These are phyloP conservation scores for Sphenopsis melanotis DNA, from an alignment of 2,797 vertebrate genomes.

Conservation along the genomic window DNA sequence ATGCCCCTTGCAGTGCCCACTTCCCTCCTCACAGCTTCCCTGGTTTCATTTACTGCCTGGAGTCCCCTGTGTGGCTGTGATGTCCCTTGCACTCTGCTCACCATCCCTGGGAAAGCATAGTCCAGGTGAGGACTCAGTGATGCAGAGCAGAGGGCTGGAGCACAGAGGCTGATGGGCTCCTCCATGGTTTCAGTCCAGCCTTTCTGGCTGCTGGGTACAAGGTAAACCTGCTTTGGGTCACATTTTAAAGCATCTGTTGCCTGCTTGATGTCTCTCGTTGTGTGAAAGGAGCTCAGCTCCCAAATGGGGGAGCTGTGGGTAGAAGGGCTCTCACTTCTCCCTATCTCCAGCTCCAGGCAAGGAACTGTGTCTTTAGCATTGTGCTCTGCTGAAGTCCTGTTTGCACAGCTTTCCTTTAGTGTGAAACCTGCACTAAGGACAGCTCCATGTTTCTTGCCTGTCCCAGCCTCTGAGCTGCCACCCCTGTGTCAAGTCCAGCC, in stretches of 20 bases:
- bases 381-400: neutral
- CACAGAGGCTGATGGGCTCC: neutral
- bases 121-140: fast-evolving
- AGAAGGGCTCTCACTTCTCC: neutral
- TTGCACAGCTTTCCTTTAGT: neutral
- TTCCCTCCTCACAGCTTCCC: neutral
- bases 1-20: neutral
- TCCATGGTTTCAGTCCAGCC: neutral
- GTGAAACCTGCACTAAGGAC: neutral
- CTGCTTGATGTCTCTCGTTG: neutral
- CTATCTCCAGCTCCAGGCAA: neutral
- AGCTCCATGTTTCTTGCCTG: neutral
- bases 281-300: neutral
- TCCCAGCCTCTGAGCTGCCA: neutral
- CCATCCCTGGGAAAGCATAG: neutral
- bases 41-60: neutral
- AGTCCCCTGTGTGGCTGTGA: neutral
- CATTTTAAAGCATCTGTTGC: neutral
- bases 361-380: neutral
- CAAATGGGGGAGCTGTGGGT: neutral
- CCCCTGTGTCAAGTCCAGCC: neutral
- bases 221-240: neutral
- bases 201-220: neutral
- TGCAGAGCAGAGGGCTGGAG: neutral
- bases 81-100: neutral